Evolutionary conservation across 2,888 invertebrate species (phyloP).

Genomic region (Tetheella fluctuosa): DNA sequence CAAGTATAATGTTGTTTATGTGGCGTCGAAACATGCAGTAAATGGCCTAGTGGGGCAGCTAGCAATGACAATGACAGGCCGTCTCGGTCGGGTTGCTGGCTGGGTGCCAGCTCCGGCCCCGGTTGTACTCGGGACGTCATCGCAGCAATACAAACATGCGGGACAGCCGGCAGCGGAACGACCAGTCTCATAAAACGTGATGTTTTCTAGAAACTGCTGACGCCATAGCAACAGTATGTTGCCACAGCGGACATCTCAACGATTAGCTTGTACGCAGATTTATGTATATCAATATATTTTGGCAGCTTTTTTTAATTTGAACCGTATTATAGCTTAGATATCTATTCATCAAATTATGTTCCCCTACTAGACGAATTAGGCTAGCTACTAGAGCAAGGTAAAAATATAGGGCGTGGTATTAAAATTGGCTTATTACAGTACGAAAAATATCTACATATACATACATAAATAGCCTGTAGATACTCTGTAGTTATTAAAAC

Average conservation of each 20-base stretch:
- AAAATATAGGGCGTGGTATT: too few relatives aligned
- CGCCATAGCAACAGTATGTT: constrained; percentile 47
- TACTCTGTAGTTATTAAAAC: not conserved
- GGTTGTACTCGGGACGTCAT: constrained; percentile 20
- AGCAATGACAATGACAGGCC: constrained; percentile 61
- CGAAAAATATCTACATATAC: too few relatives aligned
- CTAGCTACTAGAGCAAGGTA: not conserved
- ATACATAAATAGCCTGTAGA: too few relatives aligned
- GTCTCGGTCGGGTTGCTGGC: constrained; percentile 57
- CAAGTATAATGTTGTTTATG: constrained; percentile 43
- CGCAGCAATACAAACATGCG: not conserved
- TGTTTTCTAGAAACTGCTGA: constrained; percentile 47
- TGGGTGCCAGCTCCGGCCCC: constrained; percentile 55
- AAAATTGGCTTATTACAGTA: too few relatives aligned
- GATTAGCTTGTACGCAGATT: constrained; percentile 1
- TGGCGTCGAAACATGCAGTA: constrained; percentile 44
- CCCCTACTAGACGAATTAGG: too few relatives aligned
- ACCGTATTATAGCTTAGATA: too few relatives aligned
- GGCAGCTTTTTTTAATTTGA: too few relatives aligned
- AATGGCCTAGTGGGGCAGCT: constrained; percentile 42
- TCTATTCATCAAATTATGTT: too few relatives aligned
- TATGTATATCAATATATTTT: not conserved
- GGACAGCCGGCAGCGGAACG: constrained; percentile 29
- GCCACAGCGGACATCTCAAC: constrained; percentile 14
- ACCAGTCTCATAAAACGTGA: constrained; percentile 33